Conservation (phyloP, 2,888 invertebrate genomes). For the Sphecodes monilicornis region DNA sequence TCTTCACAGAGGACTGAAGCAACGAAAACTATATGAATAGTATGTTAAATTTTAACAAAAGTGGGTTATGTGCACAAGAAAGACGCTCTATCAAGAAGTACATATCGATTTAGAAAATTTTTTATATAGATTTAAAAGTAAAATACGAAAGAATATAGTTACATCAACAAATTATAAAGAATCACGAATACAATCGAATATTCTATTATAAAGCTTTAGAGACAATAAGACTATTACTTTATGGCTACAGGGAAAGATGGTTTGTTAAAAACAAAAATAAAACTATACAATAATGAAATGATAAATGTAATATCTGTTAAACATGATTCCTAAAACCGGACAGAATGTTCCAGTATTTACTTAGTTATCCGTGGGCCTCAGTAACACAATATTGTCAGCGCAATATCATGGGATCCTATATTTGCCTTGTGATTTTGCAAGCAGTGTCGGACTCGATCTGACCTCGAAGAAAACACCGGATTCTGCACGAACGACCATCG, state of each 20-base stretch:
- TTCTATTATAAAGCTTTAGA: too few species aligned
- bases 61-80: too few species aligned
- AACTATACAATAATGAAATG: neutral
- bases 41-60: too few species aligned
- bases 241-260: neutral
- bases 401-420: neutral
- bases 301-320: neutral
- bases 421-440: slow-evolving; percentile 19
- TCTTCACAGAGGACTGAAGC: too few species aligned
- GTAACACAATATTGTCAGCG: neutral
- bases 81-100: too few species aligned
- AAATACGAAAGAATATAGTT: too few species aligned
- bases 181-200: too few species aligned
- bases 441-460: neutral
- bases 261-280: neutral
- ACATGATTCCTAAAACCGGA: neutral
- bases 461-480: neutral
- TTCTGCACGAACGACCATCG: neutral
- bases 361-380: neutral
- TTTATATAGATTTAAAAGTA: too few species aligned
- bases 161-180: too few species aligned
- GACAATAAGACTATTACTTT: too few species aligned
- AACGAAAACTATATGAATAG: too few species aligned
- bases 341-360: neutral
- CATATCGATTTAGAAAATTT: too few species aligned